phyloP scores from a whole-genome alignment of 2,888 invertebrate species.

The Thymelicus lineola region DNA sequence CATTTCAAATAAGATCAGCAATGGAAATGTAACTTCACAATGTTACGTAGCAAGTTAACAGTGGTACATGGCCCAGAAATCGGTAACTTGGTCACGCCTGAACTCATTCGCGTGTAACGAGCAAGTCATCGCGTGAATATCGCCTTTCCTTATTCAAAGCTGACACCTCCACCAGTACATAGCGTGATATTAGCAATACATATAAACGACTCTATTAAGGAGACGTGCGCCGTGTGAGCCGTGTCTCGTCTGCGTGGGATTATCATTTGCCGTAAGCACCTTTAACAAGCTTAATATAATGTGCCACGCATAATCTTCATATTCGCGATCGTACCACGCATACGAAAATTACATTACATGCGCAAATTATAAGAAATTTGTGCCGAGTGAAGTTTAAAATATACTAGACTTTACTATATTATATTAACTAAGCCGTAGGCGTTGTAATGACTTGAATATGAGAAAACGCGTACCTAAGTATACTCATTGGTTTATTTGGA shows the following conservation, averaged over 20 bases:
- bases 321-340: conserved; percentile 19
- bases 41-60: background rate
- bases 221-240: conserved; percentile 23
- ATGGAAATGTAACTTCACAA: conserved; percentile 6
- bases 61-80: conserved; percentile 35
- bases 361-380: conserved; percentile 22
- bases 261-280: conserved; percentile 20
- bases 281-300: conserved; percentile 36
- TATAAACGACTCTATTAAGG: conserved; percentile 41
- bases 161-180: conserved; percentile 36
- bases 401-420: too few relatives aligned
- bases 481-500: too few relatives aligned
- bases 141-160: conserved; percentile 41
- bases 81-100: conserved; percentile 41
- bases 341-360: conserved; percentile 31
- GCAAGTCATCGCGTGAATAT: conserved; percentile 41
- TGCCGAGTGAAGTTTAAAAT: background rate
- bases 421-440: background rate
- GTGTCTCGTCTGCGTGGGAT: conserved; percentile 15
- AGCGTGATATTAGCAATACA: conserved; percentile 39
- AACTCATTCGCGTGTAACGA: conserved; percentile 40
- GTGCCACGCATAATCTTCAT: conserved; percentile 22
- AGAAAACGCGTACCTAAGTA: too few relatives aligned
- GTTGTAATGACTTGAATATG: background rate
- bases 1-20: conserved; percentile 8